Base-by-base conservation (phyloP, 2,888 invertebrate genomes). In the Tubulanus polymorphus region DNA sequence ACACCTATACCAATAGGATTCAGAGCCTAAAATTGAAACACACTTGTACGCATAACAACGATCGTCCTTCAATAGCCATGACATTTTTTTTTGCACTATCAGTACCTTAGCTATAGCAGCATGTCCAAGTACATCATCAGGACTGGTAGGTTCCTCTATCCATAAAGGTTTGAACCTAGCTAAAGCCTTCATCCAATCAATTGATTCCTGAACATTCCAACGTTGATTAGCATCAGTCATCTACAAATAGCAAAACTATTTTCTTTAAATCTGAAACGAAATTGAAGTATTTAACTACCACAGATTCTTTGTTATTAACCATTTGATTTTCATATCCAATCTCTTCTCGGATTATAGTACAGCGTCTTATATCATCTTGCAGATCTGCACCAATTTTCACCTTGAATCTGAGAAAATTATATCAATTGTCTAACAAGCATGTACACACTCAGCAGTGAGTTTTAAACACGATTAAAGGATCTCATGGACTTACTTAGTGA, bases 91-190 rank as follows among this genome's bases (percentile, higher is more conserved):
- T 18, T 6, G 18, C 35, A 25, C 27, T n/a, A n/a, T n/a, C n/a
- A n/a, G 76, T 53, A 88, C 90, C 72, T 87, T 84, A 0, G 90
- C 84, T 62, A 93, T 91, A 49, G 83, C 81, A 0, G 87, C 87
- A 76, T 93, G 93, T 0, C 92, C 93, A n/a, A 91, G 78, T 2
- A 92, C 82, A 73, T 94, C 94, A 74, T 94, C 93, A 0, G 93
- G 92, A 2, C 89, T 89, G 0, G 93, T 94, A 0, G 93, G 93
- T 72, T 94, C 93, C 77, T 94, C 93, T 55, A 94, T 92, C 93
- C 93, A 94, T 53, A 87, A 76, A 2, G 88, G 86, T 65, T 88
- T 87, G 69, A 87, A 87, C 37, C 86, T 84, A 1, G 87, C 85
- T 56, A 93, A 78, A 52, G 86, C 79, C 73, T 86, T 86, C 87